These are phyloP conservation scores for Gallinago jamesoni DNA, from an alignment of 2,113 vertebrate genomes.

Conservation along the genomic window DNA sequence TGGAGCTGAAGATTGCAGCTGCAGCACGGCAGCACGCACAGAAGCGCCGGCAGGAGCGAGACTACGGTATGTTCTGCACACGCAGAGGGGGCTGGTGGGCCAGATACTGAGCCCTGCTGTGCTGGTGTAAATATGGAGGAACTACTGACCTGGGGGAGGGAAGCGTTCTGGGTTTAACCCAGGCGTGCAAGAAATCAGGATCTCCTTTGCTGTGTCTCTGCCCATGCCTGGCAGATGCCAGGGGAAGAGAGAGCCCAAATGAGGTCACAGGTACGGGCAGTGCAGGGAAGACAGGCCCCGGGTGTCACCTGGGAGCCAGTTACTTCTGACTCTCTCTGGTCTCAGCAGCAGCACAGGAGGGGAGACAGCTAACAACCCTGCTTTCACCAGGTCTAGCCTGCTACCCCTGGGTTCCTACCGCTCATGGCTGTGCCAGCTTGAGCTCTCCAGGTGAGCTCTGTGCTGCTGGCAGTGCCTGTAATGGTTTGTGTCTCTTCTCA, in stretches of 20 bases:
- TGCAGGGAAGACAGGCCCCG: background rate
- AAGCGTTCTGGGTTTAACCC: background rate
- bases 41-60: conserved; percentile 79
- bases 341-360: background rate
- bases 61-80: conserved; percentile 41
- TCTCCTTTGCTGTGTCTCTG: background rate
- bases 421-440: background rate
- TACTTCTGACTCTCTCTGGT: background rate
- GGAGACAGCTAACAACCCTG: background rate
- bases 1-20: conserved; percentile 89
- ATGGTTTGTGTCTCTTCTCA: background rate
- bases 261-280: background rate
- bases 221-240: background rate
- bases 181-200: background rate
- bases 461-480: background rate
- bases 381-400: background rate
- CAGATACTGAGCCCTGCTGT: background rate
- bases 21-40: conserved; percentile 83
- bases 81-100: background rate
- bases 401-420: background rate
- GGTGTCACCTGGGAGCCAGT: background rate
- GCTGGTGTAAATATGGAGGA: background rate
- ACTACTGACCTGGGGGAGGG: background rate
- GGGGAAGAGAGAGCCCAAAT: background rate
- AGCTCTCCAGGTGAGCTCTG: background rate